Conservation (phyloP, 2,797 vertebrate genomes). For the Dromococcyx pavoninus region DNA sequence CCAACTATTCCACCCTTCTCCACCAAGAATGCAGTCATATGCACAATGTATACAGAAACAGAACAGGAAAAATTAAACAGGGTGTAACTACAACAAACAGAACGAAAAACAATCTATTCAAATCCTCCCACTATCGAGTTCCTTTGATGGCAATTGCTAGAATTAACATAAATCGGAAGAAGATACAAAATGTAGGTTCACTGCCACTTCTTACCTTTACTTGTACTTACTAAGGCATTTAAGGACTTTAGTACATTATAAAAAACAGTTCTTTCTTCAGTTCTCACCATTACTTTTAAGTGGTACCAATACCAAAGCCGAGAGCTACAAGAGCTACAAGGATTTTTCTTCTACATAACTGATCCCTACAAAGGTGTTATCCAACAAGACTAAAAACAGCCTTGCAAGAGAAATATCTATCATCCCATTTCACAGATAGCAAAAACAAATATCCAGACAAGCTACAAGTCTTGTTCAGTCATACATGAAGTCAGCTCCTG, state of each 20-base stretch:
- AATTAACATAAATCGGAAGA: not conserved
- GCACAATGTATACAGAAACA: not conserved
- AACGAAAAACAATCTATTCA: not conserved
- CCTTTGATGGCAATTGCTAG: not conserved
- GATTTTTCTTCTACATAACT: not conserved
- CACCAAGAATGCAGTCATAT: not conserved
- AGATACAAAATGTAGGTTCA: not conserved
- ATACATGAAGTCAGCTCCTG: not conserved
- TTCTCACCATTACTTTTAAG: not conserved
- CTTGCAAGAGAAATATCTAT: not conserved
- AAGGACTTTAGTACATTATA: not conserved
- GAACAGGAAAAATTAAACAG: not conserved
- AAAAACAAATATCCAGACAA: not conserved
- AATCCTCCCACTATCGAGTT: not conserved
- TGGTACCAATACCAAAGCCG: not conserved
- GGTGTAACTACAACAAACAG: not conserved
- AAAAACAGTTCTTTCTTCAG: not conserved
- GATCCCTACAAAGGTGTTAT: not conserved
- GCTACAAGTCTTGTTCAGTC: not conserved
- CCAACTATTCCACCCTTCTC: not conserved
- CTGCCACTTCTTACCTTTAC: not conserved
- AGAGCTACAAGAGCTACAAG: not conserved
- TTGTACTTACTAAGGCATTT: not conserved
- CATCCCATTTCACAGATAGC: not conserved
- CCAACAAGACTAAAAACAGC: not conserved